phyloP scores from a whole-genome alignment of 1,140 invertebrate genomes.

The Portunus trituberculatus region DNA sequence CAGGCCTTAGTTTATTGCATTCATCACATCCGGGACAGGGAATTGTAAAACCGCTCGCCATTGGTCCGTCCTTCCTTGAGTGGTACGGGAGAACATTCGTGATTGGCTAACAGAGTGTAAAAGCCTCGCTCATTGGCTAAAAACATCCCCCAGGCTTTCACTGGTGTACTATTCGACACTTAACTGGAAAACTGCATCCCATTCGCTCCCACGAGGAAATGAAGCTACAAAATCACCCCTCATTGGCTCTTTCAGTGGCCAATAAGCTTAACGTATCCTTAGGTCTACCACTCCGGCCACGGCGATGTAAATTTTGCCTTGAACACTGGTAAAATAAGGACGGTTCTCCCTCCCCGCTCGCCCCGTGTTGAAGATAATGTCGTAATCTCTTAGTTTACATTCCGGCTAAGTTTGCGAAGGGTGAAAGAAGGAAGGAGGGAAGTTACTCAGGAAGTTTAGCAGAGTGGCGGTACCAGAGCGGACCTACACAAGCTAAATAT shows the following conservation, averaged over 20 bases:
- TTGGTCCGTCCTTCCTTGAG: background rate
- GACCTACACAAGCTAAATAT: background rate
- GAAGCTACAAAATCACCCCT: background rate
- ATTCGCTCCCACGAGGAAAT: background rate
- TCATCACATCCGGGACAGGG: too few relatives aligned
- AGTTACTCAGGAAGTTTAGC: background rate
- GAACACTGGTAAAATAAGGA: background rate
- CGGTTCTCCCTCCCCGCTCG: background rate
- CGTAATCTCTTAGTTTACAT: slow-evolving; percentile 23
- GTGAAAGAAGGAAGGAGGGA: slow-evolving; percentile 20
- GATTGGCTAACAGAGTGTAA: background rate
- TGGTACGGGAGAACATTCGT: background rate
- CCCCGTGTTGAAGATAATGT: background rate
- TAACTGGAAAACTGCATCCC: background rate
- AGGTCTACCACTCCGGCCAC: background rate
- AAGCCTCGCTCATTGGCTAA: background rate
- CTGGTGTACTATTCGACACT: background rate
- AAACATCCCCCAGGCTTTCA: background rate
- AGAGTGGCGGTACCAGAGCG: background rate
- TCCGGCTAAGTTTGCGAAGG: background rate
- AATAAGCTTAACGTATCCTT: slow-evolving; percentile 21
- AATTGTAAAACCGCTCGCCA: too few relatives aligned
- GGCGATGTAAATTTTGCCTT: background rate
- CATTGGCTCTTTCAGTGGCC: background rate
- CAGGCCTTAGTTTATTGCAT: too few relatives aligned